Evolutionary conservation across 1,140 invertebrate genomes (phyloP).

Genomic region (Drosophila pruinosa): DNA sequence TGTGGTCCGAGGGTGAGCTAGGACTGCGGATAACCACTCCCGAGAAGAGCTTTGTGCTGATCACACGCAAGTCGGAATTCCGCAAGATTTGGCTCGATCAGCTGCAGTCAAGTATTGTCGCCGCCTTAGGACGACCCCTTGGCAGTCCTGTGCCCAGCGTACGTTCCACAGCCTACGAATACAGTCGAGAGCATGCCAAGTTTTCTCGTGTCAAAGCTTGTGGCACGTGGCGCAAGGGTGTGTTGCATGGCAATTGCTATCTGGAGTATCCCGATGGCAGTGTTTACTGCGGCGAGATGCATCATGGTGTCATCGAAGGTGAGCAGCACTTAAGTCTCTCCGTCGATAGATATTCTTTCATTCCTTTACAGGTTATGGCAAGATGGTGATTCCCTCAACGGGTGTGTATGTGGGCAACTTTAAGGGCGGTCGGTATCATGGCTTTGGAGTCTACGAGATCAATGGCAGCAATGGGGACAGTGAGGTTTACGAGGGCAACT

Average conservation of each 20-base stretch:
- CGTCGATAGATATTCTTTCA: too few species aligned
- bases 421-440: slow-evolving; percentile 92
- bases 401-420: slow-evolving; percentile 92
- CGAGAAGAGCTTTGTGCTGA: slow-evolving; percentile 89
- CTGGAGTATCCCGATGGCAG: slow-evolving; percentile 92
- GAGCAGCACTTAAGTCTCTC: neutral
- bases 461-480: slow-evolving; percentile 90
- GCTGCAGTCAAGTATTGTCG: slow-evolving; percentile 87
- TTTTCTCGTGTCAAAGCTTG: slow-evolving; percentile 91
- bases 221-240: slow-evolving; percentile 90
- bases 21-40: slow-evolving; percentile 87
- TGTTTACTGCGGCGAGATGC: slow-evolving; percentile 90
- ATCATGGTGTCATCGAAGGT: slow-evolving; percentile 90
- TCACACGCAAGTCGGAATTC: slow-evolving; percentile 86
- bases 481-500: slow-evolving; percentile 92
- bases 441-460: slow-evolving; percentile 86
- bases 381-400: slow-evolving; percentile 80
- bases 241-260: slow-evolving; percentile 92
- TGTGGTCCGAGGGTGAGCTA: slow-evolving; percentile 85
- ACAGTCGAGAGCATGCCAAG: slow-evolving; percentile 87
- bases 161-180: slow-evolving; percentile 89
- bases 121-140: slow-evolving; percentile 84
- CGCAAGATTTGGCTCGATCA: slow-evolving; percentile 92
- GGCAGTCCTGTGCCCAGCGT: slow-evolving; percentile 87
- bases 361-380: slow-evolving; percentile 64